A percentile compares a stretch with the other conserved stretches of the same genome.
phyloP scores from a whole-genome alignment of 2,113 vertebrate species.

The Zingel zingel region DNA sequence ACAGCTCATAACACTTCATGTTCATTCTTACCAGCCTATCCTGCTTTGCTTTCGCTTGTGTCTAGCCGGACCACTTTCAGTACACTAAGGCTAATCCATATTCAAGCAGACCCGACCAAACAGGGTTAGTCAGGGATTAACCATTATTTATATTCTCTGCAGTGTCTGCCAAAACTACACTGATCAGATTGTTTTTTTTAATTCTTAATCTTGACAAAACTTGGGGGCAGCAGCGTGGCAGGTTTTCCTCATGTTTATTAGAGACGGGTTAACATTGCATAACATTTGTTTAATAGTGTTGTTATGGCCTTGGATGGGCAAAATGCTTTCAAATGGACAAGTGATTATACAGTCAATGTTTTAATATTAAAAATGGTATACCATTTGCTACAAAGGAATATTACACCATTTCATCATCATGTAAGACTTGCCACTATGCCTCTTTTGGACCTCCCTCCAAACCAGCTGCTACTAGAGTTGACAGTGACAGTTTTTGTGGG shows the following conservation, averaged over 20 bases:
- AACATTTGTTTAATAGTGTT: background rate
- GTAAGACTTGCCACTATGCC: background rate
- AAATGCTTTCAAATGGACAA: background rate
- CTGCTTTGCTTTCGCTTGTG: background rate
- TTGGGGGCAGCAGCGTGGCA: background rate
- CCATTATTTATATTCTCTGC: background rate
- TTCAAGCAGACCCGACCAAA: constrained; percentile 29
- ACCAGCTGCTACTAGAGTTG: background rate
- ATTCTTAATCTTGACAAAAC: background rate
- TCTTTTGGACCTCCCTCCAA: background rate
- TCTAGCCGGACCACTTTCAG: background rate
- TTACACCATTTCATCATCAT: background rate
- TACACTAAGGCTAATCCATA: constrained; percentile 25
- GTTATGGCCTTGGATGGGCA: background rate
- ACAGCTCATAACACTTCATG: background rate
- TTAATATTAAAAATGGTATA: background rate
- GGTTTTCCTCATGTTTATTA: background rate
- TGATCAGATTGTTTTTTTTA: background rate
- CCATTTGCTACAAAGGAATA: background rate
- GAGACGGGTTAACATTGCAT: background rate
- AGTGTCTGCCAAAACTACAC: constrained; percentile 21
- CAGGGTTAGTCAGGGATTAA: constrained; percentile 28
- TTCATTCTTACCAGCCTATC: background rate
- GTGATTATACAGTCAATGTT: background rate
- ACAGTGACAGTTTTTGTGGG: background rate